These are phyloP conservation scores for Coptodon rendalli DNA, from an alignment of 2,113 vertebrate genomes.

Conservation along the genomic window DNA sequence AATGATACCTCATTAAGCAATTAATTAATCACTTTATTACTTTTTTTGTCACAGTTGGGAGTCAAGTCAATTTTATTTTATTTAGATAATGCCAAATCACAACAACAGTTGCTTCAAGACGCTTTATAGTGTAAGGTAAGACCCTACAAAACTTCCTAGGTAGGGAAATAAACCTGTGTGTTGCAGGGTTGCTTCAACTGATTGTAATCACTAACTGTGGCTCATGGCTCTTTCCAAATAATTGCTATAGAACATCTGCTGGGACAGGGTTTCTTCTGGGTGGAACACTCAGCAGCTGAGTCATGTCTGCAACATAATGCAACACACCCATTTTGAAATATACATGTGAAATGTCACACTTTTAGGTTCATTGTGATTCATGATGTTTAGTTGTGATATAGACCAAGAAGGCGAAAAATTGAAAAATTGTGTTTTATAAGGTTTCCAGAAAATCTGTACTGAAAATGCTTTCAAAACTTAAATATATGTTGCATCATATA, in stretches of 20 bases:
- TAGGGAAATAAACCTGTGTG: not conserved
- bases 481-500: not conserved
- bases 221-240: not conserved
- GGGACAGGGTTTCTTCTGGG: not conserved
- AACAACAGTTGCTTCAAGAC: not conserved
- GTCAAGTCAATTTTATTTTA: not conserved
- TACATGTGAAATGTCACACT: not conserved
- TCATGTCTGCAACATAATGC: not conserved
- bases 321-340: not conserved
- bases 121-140: not conserved
- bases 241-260: accelerated
- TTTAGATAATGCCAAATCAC: not conserved
- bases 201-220: accelerated
- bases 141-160: not conserved
- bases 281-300: not conserved
- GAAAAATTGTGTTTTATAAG: not conserved
- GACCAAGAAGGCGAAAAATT: accelerated
- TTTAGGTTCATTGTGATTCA: not conserved
- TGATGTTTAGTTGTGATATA: not conserved
- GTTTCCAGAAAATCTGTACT: not conserved
- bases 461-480: not conserved
- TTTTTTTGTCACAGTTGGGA: not conserved
- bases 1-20: not conserved
- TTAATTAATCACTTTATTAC: not conserved
- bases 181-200: not conserved